These are phyloP conservation scores for Anguilla marmorata DNA, from an alignment of 2,797 vertebrate genomes.

Conservation along the genomic window DNA sequence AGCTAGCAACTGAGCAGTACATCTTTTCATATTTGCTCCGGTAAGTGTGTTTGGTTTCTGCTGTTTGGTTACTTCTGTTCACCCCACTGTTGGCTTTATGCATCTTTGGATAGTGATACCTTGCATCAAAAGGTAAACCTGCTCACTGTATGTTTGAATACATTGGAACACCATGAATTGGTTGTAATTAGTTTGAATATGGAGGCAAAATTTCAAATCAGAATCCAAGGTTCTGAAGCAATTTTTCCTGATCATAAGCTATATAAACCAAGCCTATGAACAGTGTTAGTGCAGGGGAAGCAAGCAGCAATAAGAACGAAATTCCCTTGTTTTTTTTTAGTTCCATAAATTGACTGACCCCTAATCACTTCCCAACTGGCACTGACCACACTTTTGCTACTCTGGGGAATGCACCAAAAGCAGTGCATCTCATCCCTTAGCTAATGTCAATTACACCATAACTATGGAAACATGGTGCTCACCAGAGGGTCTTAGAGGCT, in stretches of 20 bases:
- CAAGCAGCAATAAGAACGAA: background rate
- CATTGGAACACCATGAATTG: background rate
- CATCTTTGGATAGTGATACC: slow-evolving; percentile 11
- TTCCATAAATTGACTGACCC: background rate
- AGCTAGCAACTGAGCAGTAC: background rate
- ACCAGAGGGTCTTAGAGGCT: slow-evolving; percentile 6
- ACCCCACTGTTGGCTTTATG: background rate
- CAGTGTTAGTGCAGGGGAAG: background rate
- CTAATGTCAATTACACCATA: background rate
- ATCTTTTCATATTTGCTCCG: background rate
- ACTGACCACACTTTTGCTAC: background rate
- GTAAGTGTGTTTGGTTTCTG: slow-evolving; percentile 15
- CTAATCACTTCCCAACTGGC: background rate
- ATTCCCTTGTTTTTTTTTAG: background rate
- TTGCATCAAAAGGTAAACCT: background rate
- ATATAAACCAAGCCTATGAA: background rate
- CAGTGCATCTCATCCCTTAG: background rate
- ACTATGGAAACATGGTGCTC: background rate
- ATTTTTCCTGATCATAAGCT: background rate
- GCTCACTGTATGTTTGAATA: background rate
- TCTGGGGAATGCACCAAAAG: background rate
- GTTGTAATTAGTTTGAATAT: background rate
- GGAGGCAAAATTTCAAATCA: background rate
- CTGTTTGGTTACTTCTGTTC: slow-evolving; percentile 13
- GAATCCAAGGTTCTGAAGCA: background rate